Base-by-base conservation (phyloP, 2,797 vertebrate species). In the Sebastiscus tertius region DNA sequence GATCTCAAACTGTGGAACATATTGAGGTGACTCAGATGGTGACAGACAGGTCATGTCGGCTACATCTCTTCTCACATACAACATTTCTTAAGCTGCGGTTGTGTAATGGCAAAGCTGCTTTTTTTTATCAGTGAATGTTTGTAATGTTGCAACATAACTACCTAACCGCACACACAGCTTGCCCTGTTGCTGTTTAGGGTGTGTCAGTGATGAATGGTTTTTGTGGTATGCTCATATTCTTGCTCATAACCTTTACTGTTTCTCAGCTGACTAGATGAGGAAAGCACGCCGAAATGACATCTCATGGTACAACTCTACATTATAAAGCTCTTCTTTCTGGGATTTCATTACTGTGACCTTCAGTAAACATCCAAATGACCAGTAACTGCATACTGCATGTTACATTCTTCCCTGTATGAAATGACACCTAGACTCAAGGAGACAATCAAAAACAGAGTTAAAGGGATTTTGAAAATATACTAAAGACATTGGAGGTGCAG, bases 141-240 rank as follows among this genome's bases (percentile, higher is more conserved):
- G 24, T 56, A 13, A 27, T 70, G 55, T 82, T 72, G 75, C 73
- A 77, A 72, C 69, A 71, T 33, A 20, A 34, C 6, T 64, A 60
- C 64, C 39, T 72, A 81, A 77, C 54, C 20, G 56, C 70, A 58
- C 39, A 49, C 16, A 67, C 49, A 22, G 8, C 1, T 1, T 55
- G 29, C 2, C n/a, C 11, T 75, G 46, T 64, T 75, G 56, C 49
- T 86, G 60, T 58, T 73, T 77, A 81, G 71, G 82, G 77, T 67
- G 81, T 86, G 76, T 72, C 66, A 18, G 12, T 76, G 72, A 79
- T 82, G 69, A 82, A 80, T 79, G 34, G 7, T 65, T 77, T 81
- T 70, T 79, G 74, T 54, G 76, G 62, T 75, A 11, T 55, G 60
- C 65, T 77, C 72, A 77, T 72, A 52, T 10, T 77, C 39, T 82